These are phyloP conservation scores for Sceloporus tristichus DNA, from an alignment of 2,113 vertebrate genomes.

Conservation along the genomic window DNA sequence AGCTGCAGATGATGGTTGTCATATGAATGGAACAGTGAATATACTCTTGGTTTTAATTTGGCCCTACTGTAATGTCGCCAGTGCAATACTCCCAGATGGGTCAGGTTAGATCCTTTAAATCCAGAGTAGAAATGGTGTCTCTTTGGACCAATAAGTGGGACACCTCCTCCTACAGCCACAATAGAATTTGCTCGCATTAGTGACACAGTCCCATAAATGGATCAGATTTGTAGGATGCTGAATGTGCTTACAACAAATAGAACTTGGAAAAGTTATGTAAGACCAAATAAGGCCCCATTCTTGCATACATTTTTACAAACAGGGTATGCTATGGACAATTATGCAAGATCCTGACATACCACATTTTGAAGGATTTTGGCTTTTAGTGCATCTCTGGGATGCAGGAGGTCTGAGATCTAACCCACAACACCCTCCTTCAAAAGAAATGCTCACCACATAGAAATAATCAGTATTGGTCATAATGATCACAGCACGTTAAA, in stretches of 20 bases:
- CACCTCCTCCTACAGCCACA: not conserved
- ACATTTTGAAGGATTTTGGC: not conserved
- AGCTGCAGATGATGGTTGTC: not conserved
- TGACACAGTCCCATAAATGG: too few species aligned
- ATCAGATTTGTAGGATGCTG: not conserved
- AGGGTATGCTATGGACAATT: not conserved
- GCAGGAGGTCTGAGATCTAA: conserved; percentile 55
- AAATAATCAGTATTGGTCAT: not conserved
- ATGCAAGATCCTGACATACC: not conserved
- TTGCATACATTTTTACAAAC: not conserved
- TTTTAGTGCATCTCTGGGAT: not conserved
- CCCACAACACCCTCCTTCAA: conserved; percentile 34
- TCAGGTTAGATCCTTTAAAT: not conserved
- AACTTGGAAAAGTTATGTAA: not conserved
- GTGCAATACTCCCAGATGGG: not conserved
- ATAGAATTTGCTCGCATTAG: not conserved
- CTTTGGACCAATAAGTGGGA: not conserved
- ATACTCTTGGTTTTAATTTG: not conserved
- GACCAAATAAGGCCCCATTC: not conserved
- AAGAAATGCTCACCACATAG: not conserved
- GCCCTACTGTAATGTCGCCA: not conserved
- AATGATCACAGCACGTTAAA: not conserved
- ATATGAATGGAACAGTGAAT: not conserved
- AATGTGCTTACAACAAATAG: not conserved
- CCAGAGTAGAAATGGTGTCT: not conserved